These are phyloP conservation scores for Lethrus apterus DNA, from an alignment of 1,140 invertebrate genomes.

Conservation along the genomic window DNA sequence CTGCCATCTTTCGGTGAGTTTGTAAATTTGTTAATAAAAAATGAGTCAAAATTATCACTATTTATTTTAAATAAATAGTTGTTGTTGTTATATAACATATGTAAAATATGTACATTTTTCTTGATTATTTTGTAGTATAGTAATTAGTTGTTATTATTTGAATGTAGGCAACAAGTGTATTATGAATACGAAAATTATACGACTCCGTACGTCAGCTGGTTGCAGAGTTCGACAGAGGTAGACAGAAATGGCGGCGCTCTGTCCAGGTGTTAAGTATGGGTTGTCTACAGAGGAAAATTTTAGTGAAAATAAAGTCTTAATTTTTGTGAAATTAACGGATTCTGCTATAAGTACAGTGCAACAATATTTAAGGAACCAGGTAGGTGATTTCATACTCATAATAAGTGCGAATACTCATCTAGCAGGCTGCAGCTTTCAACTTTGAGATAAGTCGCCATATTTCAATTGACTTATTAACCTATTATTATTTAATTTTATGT, in stretches of 20 bases:
- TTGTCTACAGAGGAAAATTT: constrained; percentile 82
- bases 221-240: constrained; percentile 28
- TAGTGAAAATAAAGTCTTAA: constrained; percentile 79
- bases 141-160: no score
- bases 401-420: neutral
- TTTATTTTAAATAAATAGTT: no score
- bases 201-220: constrained; percentile 35
- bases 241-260: constrained; percentile 84
- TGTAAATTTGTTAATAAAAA: no score
- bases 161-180: no score
- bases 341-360: constrained; percentile 85
- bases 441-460: constrained; percentile 35
- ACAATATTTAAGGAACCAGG: constrained; percentile 78
- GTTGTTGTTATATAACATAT: no score
- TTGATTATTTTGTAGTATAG: no score
- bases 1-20: no score
- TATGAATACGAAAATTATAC: no score
- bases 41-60: no score
- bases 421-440: neutral
- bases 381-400: constrained; percentile 46
- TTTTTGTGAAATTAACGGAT: constrained; percentile 92
- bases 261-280: constrained; percentile 90
- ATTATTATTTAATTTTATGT: constrained; percentile 32
- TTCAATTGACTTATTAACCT: constrained; percentile 42
- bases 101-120: no score